These are phyloP conservation scores for Herpailurus yagouaroundi DNA, from an alignment of 2,113 vertebrate species.

Conservation along the genomic window DNA sequence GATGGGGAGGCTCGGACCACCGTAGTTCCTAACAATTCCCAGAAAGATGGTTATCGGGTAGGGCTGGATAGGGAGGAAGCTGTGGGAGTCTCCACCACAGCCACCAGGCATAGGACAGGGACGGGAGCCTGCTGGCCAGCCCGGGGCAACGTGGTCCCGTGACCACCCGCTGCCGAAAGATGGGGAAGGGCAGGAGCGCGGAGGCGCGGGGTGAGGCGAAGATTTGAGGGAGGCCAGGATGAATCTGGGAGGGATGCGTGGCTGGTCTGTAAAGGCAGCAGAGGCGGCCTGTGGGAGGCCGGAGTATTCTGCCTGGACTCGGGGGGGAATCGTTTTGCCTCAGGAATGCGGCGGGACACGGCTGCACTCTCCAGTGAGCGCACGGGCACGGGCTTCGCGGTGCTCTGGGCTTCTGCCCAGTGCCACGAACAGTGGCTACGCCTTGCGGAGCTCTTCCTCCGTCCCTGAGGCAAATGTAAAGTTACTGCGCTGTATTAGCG, in stretches of 20 bases:
- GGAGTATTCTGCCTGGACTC: background rate
- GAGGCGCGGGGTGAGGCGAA: background rate
- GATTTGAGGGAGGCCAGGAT: background rate
- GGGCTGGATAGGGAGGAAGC: background rate
- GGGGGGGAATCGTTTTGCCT: background rate
- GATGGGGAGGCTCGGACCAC: background rate
- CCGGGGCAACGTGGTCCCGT: too few species aligned
- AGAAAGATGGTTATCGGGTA: background rate
- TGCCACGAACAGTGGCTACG: background rate
- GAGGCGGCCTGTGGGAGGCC: background rate
- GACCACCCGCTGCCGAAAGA: background rate
- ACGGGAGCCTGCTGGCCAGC: accelerated
- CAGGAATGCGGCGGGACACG: background rate
- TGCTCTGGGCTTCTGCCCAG: background rate
- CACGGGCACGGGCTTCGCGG: accelerated
- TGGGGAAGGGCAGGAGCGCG: background rate
- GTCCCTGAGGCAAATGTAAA: background rate
- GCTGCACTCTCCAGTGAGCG: background rate
- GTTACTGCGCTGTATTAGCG: background rate
- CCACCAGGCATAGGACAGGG: background rate
- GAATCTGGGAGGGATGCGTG: background rate
- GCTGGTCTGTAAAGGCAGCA: accelerated
- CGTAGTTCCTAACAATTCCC: background rate
- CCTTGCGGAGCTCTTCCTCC: background rate
- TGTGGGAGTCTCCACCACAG: too few species aligned